These are phyloP conservation scores for Protophormia terraenovae DNA, from an alignment of 2,888 invertebrate species.

Conservation along the genomic window DNA sequence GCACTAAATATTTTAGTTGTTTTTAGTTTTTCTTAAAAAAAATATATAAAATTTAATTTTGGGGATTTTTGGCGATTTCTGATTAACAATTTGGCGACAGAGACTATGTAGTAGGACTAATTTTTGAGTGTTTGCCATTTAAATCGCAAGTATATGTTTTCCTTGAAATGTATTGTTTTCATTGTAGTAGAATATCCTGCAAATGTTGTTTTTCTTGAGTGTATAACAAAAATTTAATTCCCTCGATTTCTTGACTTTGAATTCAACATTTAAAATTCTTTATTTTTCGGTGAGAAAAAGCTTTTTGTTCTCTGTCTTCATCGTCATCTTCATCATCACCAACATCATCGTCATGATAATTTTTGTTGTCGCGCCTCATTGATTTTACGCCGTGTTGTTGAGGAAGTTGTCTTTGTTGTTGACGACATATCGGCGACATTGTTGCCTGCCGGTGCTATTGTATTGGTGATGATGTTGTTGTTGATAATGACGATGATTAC, in stretches of 20 bases:
- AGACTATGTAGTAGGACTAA: too few species aligned
- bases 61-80: too few species aligned
- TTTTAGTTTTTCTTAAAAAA: too few species aligned
- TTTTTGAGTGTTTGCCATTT: too few species aligned
- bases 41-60: too few species aligned
- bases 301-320: neutral
- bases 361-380: constrained; percentile 55
- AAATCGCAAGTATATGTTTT: too few species aligned
- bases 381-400: constrained; percentile 44
- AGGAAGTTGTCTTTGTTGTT: constrained; percentile 42
- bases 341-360: constrained; percentile 21
- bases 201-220: constrained; percentile 10
- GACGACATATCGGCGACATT: constrained; percentile 52
- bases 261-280: neutral
- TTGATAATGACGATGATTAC: constrained; percentile 35
- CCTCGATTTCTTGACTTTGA: constrained; percentile 9
- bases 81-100: too few species aligned
- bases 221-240: neutral
- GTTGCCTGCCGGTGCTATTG: neutral
- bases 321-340: constrained; percentile 27
- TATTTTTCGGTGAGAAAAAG: neutral
- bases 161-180: neutral
- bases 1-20: too few species aligned
- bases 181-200: too few species aligned
- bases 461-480: neutral